Percentiles rank a stretch among this genome's conserved stretches.
Evolutionary conservation across 2,888 invertebrate species (phyloP).

Genomic region (Scaptodrosophila latifasciaeformis): DNA sequence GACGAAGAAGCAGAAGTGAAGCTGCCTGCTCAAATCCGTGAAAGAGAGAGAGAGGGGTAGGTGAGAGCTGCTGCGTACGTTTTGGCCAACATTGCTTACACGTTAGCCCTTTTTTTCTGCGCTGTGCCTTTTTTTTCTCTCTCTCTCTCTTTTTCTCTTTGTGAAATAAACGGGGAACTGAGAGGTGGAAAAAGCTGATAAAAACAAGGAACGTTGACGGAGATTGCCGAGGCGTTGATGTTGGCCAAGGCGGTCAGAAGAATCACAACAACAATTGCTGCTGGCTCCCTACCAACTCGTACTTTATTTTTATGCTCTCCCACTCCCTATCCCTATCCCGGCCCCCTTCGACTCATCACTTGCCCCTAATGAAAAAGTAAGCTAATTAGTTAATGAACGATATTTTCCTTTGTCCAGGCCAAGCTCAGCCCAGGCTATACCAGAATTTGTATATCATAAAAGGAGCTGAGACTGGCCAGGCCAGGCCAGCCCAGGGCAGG

Average conservation of each 20-base stretch:
- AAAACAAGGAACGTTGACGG: too few relatives aligned
- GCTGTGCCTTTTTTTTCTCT: background rate
- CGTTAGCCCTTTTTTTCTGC: slow-evolving; percentile 63
- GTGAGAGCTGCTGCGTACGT: background rate
- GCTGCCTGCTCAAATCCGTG: background rate
- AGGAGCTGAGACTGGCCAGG: too few relatives aligned
- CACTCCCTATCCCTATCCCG: too few relatives aligned
- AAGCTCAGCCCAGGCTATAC: too few relatives aligned
- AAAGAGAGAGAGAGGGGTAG: background rate
- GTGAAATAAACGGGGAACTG: background rate
- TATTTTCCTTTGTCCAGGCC: slow-evolving; percentile 58
- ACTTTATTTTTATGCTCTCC: background rate
- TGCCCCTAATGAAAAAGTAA: slow-evolving; percentile 57
- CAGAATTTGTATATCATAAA: too few relatives aligned
- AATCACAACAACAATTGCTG: slow-evolving; percentile 39
- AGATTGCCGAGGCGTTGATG: too few relatives aligned
- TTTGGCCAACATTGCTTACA: slow-evolving; percentile 28
- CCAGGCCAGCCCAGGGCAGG: too few relatives aligned
- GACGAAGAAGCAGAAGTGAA: too few relatives aligned
- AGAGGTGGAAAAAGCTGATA: too few relatives aligned
- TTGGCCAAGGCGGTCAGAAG: slow-evolving; percentile 32
- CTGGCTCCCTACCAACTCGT: background rate
- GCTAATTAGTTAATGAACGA: slow-evolving; percentile 69
- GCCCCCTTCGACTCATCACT: slow-evolving; percentile 11
- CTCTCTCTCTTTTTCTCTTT: background rate